These are phyloP conservation scores for Drosophila elegans DNA, from an alignment of 1,140 invertebrate species.

Conservation along the genomic window DNA sequence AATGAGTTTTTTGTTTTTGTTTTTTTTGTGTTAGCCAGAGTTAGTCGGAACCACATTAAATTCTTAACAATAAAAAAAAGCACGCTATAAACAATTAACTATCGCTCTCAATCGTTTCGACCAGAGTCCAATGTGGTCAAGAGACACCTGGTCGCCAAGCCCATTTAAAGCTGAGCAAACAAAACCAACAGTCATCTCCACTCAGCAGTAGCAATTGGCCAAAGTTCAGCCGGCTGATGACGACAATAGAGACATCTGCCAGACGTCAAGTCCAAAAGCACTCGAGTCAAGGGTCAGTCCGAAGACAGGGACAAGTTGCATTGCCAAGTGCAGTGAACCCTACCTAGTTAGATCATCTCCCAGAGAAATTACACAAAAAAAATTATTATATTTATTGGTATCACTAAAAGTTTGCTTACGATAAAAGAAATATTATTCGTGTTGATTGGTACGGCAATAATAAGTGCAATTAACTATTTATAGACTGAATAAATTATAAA, in stretches of 20 bases:
- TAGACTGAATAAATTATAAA: too few relatives aligned
- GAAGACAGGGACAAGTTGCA: slow-evolving; percentile 51
- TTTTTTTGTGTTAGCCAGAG: slow-evolving; percentile 1
- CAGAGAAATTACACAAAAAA: neutral
- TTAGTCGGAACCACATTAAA: slow-evolving; percentile 19
- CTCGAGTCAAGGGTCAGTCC: slow-evolving; percentile 28
- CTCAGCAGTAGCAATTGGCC: slow-evolving; percentile 31
- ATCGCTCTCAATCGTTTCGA: slow-evolving; percentile 9
- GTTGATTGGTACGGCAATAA: too few relatives aligned
- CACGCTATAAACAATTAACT: slow-evolving; percentile 45
- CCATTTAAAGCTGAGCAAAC: slow-evolving; percentile 20
- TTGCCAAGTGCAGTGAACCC: slow-evolving; percentile 68
- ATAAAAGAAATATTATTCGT: too few relatives aligned
- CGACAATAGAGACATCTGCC: slow-evolving; percentile 14
- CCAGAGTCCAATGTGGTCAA: slow-evolving; percentile 51
- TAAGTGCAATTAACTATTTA: too few relatives aligned
- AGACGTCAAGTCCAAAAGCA: slow-evolving; percentile 49
- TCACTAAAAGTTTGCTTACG: too few relatives aligned
- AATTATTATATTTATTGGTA: neutral
- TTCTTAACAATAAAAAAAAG: slow-evolving; percentile 12
- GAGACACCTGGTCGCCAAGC: slow-evolving; percentile 53
- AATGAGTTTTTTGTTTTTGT: slow-evolving; percentile 41
- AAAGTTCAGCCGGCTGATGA: slow-evolving; percentile 41
- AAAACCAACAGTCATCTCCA: slow-evolving; percentile 50
- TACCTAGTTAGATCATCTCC: slow-evolving; percentile 23